Evolutionary conservation across 2,113 vertebrate species (phyloP).

Genomic region (Xiphophorus hellerii): DNA sequence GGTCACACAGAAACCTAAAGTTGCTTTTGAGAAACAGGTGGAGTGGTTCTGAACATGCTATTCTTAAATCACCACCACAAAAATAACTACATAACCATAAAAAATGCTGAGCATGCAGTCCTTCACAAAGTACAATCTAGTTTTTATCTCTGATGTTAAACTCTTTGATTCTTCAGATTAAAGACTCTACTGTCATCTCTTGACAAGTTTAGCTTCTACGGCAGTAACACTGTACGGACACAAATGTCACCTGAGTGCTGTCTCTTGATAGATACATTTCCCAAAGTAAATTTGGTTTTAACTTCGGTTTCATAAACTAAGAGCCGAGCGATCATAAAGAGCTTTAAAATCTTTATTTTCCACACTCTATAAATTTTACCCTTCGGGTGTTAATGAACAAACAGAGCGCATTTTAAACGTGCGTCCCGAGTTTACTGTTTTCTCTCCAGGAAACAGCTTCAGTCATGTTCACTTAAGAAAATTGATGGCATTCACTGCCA

Average conservation of each 20-base stretch:
- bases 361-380: constrained; percentile 29
- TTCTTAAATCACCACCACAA: constrained; percentile 3
- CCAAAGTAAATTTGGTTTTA: constrained; percentile 15
- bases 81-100: constrained; percentile 9
- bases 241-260: constrained; percentile 19
- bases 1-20: constrained; percentile 10
- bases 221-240: constrained; percentile 3
- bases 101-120: constrained; percentile 2
- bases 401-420: constrained; percentile 41
- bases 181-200: constrained; percentile 23
- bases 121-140: constrained; percentile 15
- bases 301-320: constrained; percentile 18
- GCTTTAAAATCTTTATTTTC: constrained; percentile 11
- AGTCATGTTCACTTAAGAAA: constrained; percentile 68
- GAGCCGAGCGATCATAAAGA: not conserved
- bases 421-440: constrained; percentile 46
- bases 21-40: not conserved
- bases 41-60: not conserved
- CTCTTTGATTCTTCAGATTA: constrained; percentile 27
- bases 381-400: constrained; percentile 44
- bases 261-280: constrained; percentile 5
- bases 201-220: constrained; percentile 30
- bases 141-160: constrained; percentile 36
- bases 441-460: constrained; percentile 61
- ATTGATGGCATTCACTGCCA: constrained; percentile 68